Conservation (phyloP, 2,888 invertebrate genomes). For the Sericinus montela region DNA sequence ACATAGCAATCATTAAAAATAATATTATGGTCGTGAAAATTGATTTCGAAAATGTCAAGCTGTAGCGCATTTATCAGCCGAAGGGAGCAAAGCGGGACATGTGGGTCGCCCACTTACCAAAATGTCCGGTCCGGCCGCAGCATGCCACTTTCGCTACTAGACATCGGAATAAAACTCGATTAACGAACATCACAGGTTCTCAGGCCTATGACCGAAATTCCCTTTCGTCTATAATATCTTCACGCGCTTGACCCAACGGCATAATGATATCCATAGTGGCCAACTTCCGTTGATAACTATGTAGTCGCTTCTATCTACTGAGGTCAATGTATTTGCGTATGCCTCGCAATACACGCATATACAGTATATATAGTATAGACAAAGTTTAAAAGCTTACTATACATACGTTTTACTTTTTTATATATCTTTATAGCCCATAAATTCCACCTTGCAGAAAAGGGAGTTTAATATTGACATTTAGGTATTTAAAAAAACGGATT, state of each 20-base stretch:
- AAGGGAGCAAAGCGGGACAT: slow-evolving; percentile 59
- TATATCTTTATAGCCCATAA: too few relatives aligned
- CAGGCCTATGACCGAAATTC: slow-evolving; percentile 6
- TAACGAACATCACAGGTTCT: too few relatives aligned
- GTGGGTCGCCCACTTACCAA: slow-evolving; percentile 55
- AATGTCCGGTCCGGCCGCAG: slow-evolving; percentile 22
- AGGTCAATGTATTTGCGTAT: slow-evolving; percentile 19
- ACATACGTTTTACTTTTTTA: too few relatives aligned
- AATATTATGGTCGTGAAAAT: slow-evolving; percentile 10
- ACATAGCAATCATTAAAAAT: slow-evolving; percentile 3
- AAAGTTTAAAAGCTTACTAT: too few relatives aligned
- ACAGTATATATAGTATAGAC: too few relatives aligned
- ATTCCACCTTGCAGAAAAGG: too few relatives aligned
- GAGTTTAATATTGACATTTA: too few relatives aligned
- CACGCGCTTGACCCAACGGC: slow-evolving; percentile 15
- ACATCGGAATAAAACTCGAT: slow-evolving; percentile 19
- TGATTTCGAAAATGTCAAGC: slow-evolving; percentile 4
- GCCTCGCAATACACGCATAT: not conserved
- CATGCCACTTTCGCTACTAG: slow-evolving; percentile 57
- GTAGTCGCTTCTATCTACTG: slow-evolving; percentile 8
- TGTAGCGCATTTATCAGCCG: slow-evolving; percentile 21
- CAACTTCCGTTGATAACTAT: slow-evolving; percentile 16
- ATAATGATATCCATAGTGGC: slow-evolving; percentile 11
- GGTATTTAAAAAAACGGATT: too few relatives aligned
- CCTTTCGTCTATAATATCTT: not conserved